Evolutionary conservation across 2,113 vertebrate genomes (phyloP), one percentile per base, ranked within the genome.

Genomic region (Gymnorhina tibicen): DNA sequence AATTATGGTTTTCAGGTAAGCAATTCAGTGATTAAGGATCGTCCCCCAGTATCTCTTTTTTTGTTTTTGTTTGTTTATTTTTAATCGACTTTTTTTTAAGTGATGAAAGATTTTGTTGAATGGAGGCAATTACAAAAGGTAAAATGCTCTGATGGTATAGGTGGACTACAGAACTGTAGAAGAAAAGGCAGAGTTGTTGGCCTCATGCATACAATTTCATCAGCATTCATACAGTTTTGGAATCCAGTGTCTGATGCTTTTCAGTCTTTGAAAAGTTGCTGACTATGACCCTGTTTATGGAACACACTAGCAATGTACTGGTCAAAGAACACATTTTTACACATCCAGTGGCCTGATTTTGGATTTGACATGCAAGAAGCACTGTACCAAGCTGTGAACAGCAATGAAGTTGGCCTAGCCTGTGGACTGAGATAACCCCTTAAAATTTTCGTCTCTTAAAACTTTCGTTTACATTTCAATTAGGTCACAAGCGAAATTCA

Each of bases 401-500:
- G 56, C 72, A 76, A 49, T 19, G 19, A 86, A 64, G 60, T 42
- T 32, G 93, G 56, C 33, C 73, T 77, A 44, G 50, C 26, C 39
- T 9, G 37, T 69, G 73, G 46, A 92, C 92, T 55, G 66, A 93
- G 64, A 90, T 68, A 91, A 96, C 53, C 73, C 23, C 44, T 78
- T 75, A 44, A 89, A 90, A 26, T 84, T 93, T 91, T 84, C 64
- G 86, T 88, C 83, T 85, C 76, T 87, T 94, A 92, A 96, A 94
- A 93, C 73, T 81, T 88, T 24, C 49, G 47, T 91, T 95, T 93
- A 84, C 28, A 35, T 92, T 93, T 96, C 88, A 87, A 10, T 75
- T 82, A 81, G 86, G 95, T 96, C 93, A 94, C 93, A 91, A 93
- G 87, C 7, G 4, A 88, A 89, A 95, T 69, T 62, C 93, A 92